Evolutionary conservation across 1,140 invertebrate species (phyloP).

Genomic region (Manduca sexta): DNA sequence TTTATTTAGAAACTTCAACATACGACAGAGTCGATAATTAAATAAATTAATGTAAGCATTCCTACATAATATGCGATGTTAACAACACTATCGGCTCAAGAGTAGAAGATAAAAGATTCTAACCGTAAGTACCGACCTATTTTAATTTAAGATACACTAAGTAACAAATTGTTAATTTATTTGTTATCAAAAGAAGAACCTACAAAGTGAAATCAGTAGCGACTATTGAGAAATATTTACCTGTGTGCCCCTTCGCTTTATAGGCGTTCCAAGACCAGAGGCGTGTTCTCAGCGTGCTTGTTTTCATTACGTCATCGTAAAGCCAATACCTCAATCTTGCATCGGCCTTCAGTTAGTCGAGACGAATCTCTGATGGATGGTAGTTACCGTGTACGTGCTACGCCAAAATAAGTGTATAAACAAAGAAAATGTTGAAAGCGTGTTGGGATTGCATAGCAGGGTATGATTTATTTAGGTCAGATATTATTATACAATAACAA

Average conservation of each 20-base stretch:
- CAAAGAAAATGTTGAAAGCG: constrained; percentile 51
- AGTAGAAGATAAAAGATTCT: too few species aligned
- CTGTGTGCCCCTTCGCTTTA: constrained; percentile 20
- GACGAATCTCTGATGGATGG: constrained; percentile 11
- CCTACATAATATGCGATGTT: too few species aligned
- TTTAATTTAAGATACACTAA: too few species aligned
- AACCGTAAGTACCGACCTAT: too few species aligned
- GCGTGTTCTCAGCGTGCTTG: constrained; percentile 37
- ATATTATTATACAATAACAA: constrained; percentile 5
- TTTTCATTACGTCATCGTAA: constrained; percentile 62
- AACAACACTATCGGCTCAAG: too few species aligned
- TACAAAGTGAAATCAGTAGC: constrained; percentile 6
- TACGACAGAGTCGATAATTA: too few species aligned
- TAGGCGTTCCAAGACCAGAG: constrained; percentile 28
- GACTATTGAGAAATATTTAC: constrained; percentile 17
- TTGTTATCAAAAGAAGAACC: too few species aligned
- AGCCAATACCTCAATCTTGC: constrained; percentile 32
- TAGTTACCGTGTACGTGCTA: constrained; percentile 13
- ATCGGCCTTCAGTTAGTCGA: constrained; percentile 20
- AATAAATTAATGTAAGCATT: too few species aligned
- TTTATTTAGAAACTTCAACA: too few species aligned
- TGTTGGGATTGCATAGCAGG: constrained; percentile 56
- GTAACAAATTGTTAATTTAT: too few species aligned
- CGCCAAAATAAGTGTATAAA: constrained; percentile 14
- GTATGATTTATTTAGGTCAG: constrained; percentile 30